A percentile compares a stretch with the other conserved stretches of the same genome.
phyloP scores from a whole-genome alignment of 2,113 vertebrate species.

The Sitta europaea region DNA sequence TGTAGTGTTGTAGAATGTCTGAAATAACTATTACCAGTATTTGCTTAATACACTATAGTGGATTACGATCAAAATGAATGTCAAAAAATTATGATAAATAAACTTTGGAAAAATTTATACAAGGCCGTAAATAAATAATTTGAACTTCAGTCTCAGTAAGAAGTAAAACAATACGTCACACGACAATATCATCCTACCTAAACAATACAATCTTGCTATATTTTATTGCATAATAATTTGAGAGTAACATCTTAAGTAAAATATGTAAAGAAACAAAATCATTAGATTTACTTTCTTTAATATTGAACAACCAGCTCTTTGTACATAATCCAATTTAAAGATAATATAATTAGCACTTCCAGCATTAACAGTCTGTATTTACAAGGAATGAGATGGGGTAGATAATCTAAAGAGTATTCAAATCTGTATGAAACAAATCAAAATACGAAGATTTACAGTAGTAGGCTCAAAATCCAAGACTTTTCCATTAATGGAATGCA shows the following conservation, averaged over 20 bases:
- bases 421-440: conserved; percentile 67
- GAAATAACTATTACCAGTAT: not conserved
- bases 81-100: conserved; percentile 67
- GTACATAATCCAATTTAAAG: conserved; percentile 79
- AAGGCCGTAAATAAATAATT: conserved; percentile 75
- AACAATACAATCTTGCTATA: conserved; percentile 55
- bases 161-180: conserved; percentile 59
- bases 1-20: conserved; percentile 17
- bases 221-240: conserved; percentile 65
- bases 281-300: conserved; percentile 76
- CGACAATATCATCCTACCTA: conserved; percentile 41
- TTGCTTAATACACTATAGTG: not conserved
- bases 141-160: conserved; percentile 63
- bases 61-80: conserved; percentile 46
- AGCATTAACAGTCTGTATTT: conserved; percentile 74
- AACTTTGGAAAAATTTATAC: conserved; percentile 64
- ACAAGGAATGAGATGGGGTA: conserved; percentile 53
- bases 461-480: conserved; percentile 67
- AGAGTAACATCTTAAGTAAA: conserved; percentile 62
- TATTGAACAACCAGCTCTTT: conserved; percentile 76
- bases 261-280: conserved; percentile 66
- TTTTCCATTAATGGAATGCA: conserved; percentile 49
- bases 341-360: conserved; percentile 77
- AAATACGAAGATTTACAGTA: conserved; percentile 62
- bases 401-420: conserved; percentile 59